Conservation (phyloP, 2,113 vertebrate species). For the Alectura lathami region DNA sequence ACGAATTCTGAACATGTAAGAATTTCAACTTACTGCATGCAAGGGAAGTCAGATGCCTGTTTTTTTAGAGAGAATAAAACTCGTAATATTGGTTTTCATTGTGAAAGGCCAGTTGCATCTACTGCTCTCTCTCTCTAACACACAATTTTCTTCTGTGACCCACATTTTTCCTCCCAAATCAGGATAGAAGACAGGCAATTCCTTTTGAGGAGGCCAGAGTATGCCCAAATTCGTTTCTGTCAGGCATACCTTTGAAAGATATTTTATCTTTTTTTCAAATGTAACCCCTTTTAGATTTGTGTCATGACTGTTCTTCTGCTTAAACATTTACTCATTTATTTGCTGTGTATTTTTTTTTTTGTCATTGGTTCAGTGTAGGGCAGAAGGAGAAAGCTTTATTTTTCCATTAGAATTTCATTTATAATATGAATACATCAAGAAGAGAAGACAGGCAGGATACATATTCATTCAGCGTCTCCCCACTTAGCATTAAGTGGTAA, state of each 20-base stretch:
- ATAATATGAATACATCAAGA: background rate
- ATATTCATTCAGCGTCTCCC: background rate
- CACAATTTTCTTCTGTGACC: background rate
- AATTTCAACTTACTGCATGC: background rate
- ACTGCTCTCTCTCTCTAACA: background rate
- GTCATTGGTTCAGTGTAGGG: background rate
- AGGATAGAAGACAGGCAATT: background rate
- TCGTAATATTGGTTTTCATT: background rate
- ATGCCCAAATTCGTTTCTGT: background rate
- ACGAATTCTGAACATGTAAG: background rate
- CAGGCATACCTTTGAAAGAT: background rate
- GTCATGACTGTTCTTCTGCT: background rate
- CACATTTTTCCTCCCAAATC: background rate
- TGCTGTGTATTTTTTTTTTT: background rate
- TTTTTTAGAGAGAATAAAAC: background rate
- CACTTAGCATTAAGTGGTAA: background rate
- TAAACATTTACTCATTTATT: background rate
- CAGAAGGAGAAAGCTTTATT: background rate
- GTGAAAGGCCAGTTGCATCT: background rate
- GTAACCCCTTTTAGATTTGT: background rate
- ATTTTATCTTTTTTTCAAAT: background rate
- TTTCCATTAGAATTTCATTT: background rate
- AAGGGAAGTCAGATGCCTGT: background rate
- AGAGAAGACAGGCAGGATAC: slow-evolving; percentile 8
- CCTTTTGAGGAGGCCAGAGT: background rate